Conservation (phyloP, 1,140 invertebrate genomes). For the Megalonaias nervosa region DNA sequence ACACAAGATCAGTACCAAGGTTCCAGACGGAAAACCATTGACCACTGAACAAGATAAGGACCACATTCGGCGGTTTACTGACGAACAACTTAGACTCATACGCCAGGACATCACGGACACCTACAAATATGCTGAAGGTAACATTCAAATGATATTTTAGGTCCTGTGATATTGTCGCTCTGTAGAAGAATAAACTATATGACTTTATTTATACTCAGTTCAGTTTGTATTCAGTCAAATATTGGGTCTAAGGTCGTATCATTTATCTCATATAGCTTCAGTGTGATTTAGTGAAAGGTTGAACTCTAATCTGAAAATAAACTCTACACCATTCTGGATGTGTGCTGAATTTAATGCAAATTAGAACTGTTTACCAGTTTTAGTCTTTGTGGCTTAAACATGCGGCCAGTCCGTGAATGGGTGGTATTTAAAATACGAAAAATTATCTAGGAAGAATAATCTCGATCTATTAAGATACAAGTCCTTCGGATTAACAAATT, state of each 20-base stretch:
- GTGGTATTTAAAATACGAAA: no score
- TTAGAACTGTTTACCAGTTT: no score
- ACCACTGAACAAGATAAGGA: conserved; percentile 23
- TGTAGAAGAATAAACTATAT: not conserved
- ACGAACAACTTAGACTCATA: not conserved
- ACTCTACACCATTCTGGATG: no score
- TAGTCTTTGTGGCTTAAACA: no score
- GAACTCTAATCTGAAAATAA: no score
- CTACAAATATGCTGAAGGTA: conserved; percentile 33
- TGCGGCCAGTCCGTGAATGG: no score
- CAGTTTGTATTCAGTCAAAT: not conserved
- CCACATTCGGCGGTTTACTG: conserved; percentile 15
- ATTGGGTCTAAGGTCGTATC: not conserved
- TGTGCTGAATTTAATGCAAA: no score
- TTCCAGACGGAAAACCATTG: conserved; percentile 26
- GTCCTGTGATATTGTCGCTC: not conserved
- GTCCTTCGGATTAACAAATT: no score
- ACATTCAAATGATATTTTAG: not conserved
- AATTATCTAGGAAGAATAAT: no score
- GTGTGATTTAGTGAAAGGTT: not conserved
- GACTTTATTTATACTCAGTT: not conserved
- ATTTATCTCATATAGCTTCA: not conserved
- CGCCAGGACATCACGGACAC: conserved; percentile 25
- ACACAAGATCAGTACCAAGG: conserved; percentile 25
- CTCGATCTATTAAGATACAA: no score